phyloP scores from a whole-genome alignment of 2,888 invertebrate species.

The Pharmacophagus antenor region DNA sequence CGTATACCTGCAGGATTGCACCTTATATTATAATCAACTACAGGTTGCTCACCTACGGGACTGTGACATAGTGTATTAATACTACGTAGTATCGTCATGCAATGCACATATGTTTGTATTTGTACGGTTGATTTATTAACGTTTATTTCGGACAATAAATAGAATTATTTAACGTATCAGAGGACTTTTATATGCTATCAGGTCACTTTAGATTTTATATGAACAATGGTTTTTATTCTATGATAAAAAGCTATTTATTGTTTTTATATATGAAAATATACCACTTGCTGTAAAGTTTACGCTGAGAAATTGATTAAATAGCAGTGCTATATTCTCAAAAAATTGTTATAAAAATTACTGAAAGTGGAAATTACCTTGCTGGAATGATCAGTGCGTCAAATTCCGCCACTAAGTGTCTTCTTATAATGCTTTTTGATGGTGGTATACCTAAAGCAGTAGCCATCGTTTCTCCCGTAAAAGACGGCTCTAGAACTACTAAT shows the following conservation, averaged over 20 bases:
- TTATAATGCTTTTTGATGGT: constrained; percentile 94
- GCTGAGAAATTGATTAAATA: not conserved
- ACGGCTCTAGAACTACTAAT: constrained; percentile 94
- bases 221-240: not conserved
- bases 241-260: constrained; percentile 12
- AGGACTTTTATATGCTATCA: not conserved
- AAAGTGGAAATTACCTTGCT: constrained; percentile 86
- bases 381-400: constrained; percentile 94
- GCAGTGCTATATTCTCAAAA: constrained; percentile 25
- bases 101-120: constrained; percentile 41
- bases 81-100: constrained; percentile 54
- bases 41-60: constrained; percentile 68
- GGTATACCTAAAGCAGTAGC: constrained; percentile 96
- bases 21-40: constrained; percentile 80
- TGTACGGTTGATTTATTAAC: not conserved
- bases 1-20: constrained; percentile 86
- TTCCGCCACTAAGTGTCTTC: constrained; percentile 94
- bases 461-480: constrained; percentile 96
- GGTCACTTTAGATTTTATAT: not conserved
- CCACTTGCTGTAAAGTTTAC: constrained; percentile 2
- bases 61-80: constrained; percentile 49
- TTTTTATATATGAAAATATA: constrained; percentile 8
- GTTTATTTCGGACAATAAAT: not conserved
- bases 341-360: not conserved
- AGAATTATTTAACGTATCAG: not conserved